A percentile compares a stretch with the other conserved stretches of the same genome.
Evolutionary conservation across 2,888 invertebrate genomes (phyloP).

Genomic region (Cordylochernes scorpioides): DNA sequence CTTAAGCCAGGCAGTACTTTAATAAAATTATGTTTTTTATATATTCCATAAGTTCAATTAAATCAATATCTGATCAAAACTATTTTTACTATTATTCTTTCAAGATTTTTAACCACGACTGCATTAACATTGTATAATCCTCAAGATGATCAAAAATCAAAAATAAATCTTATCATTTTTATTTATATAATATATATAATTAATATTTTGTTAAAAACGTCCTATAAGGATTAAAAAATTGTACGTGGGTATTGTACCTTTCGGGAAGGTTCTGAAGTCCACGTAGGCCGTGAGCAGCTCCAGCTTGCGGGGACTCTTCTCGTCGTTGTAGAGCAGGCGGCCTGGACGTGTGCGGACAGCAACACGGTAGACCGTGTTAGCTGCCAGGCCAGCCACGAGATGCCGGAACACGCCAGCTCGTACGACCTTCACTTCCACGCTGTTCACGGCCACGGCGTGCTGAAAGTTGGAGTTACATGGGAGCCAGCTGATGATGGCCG

Average conservation of each 20-base stretch:
- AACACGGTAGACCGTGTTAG: constrained; percentile 84
- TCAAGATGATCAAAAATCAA: no score
- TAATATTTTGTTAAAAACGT: no score
- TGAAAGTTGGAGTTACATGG: constrained; percentile 95
- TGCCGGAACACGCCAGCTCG: constrained; percentile 76
- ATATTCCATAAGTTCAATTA: no score
- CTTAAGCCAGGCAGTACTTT: no score
- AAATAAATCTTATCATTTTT: no score
- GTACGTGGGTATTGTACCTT: constrained; percentile 31
- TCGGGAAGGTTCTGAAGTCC: constrained; percentile 80
- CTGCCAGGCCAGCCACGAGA: constrained; percentile 44
- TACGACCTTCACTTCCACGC: constrained; percentile 76
- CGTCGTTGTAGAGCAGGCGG: constrained; percentile 25
- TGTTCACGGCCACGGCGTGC: constrained; percentile 91
- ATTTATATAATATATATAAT: no score
- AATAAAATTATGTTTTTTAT: no score
- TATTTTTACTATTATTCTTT: no score
- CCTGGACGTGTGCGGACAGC: constrained; percentile 61
- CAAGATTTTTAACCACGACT: no score
- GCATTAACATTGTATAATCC: no score
- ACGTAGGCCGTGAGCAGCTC: constrained; percentile 48
- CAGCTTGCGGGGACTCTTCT: constrained; percentile 34
- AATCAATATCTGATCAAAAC: no score
- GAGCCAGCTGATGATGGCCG: constrained; percentile 84
- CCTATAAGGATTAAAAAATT: background rate